These are phyloP conservation scores for Cantharis nigra DNA, from an alignment of 2,888 invertebrate genomes.

Conservation along the genomic window DNA sequence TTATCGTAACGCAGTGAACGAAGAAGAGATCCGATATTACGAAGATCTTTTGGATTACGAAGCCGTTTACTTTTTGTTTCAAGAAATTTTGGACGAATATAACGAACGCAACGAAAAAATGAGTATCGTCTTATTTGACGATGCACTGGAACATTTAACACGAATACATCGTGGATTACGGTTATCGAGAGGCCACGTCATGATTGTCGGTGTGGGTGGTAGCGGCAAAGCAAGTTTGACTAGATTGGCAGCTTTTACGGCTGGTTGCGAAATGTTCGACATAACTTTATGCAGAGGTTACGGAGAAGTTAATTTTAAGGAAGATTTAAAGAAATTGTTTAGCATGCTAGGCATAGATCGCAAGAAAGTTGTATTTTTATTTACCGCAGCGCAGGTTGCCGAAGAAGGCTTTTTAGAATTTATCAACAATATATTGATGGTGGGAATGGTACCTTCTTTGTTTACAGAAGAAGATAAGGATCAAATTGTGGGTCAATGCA, in stretches of 20 bases:
- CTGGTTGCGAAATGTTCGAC: constrained; percentile 80
- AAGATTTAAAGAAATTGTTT: constrained; percentile 83
- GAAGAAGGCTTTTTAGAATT: constrained; percentile 86
- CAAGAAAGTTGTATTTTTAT: constrained; percentile 80
- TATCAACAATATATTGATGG: constrained; percentile 90
- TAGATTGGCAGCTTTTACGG: constrained; percentile 80
- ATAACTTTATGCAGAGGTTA: constrained; percentile 86
- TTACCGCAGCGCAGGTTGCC: constrained; percentile 80
- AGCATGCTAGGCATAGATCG: constrained; percentile 77
- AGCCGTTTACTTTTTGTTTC: constrained; percentile 83
- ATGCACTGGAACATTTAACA: constrained; percentile 89
- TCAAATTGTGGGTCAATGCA: constrained; percentile 70
- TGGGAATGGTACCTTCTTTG: constrained; percentile 82
- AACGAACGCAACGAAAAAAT: constrained; percentile 76
- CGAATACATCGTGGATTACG: constrained; percentile 83
- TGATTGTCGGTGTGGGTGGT: constrained; percentile 88
- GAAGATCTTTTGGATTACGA: constrained; percentile 91
- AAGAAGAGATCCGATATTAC: constrained; percentile 78
- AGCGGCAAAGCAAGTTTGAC: constrained; percentile 86
- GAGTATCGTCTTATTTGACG: constrained; percentile 86
- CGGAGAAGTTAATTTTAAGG: constrained; percentile 80
- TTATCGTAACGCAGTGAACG: constrained; percentile 81
- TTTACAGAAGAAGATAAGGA: constrained; percentile 91
- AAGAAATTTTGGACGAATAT: constrained; percentile 88
- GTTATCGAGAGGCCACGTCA: constrained; percentile 80